Conservation (phyloP, 2,888 invertebrate genomes). For the Sthenelais limicola region DNA sequence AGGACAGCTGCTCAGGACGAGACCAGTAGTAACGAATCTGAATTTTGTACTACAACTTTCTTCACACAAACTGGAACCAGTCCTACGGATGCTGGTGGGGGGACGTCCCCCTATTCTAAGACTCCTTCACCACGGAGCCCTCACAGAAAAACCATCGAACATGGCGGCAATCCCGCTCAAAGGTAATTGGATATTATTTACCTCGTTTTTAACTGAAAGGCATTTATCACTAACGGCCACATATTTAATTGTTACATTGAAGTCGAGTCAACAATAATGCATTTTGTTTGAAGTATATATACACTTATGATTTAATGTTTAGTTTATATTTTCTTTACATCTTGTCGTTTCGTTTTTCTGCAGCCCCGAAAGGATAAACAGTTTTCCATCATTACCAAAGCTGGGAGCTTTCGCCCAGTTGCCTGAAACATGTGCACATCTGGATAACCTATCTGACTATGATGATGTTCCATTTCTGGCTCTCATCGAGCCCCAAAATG, state of each 20-base stretch:
- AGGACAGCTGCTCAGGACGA: slow-evolving; percentile 11
- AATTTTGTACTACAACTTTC: slow-evolving; percentile 61
- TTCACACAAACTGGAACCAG: slow-evolving; percentile 55
- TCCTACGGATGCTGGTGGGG: slow-evolving; percentile 4
- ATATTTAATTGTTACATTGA: too few species aligned
- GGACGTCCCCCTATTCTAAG: background rate
- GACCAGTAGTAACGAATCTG: slow-evolving; percentile 44
- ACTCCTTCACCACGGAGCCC: slow-evolving; percentile 30
- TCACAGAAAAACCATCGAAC: slow-evolving; percentile 3
- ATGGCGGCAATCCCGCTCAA: too few species aligned
- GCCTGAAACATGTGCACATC: background rate
- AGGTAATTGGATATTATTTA: too few species aligned
- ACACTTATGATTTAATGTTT: too few species aligned
- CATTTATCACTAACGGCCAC: too few species aligned
- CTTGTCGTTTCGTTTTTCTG: background rate
- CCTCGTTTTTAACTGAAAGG: too few species aligned
- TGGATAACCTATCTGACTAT: slow-evolving; percentile 46
- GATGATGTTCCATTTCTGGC: slow-evolving; percentile 68
- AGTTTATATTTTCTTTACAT: too few species aligned
- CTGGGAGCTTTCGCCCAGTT: slow-evolving; percentile 66
- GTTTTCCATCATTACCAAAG: slow-evolving; percentile 58
- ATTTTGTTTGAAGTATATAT: too few species aligned
- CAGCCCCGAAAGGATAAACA: slow-evolving; percentile 37
- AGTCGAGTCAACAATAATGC: too few species aligned
- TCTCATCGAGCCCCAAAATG: slow-evolving; percentile 56